Percentiles rank a stretch among this genome's conserved stretches.
These are phyloP conservation scores for Strigamia crassipes DNA, from an alignment of 2,888 invertebrate species.

Conservation along the genomic window DNA sequence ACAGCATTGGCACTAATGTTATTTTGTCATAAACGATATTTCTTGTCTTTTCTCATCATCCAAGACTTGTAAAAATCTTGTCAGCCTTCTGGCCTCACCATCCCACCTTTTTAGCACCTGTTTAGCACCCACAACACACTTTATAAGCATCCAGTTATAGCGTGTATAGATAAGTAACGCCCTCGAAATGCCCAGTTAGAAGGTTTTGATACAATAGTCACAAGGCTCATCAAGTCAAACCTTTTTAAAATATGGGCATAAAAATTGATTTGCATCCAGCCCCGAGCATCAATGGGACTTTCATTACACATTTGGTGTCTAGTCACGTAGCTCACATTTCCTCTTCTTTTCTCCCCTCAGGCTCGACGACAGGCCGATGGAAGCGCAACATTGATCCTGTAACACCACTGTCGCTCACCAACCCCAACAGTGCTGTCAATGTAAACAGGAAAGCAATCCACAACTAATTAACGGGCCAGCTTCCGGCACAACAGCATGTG, in stretches of 20 bases:
- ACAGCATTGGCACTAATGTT: too few relatives aligned
- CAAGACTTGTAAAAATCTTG: too few relatives aligned
- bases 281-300: constrained; percentile 29
- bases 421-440: not conserved
- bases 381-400: constrained; percentile 36
- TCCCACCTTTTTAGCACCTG: not conserved
- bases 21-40: too few relatives aligned
- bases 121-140: not conserved
- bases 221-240: not conserved
- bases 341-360: constrained; percentile 33
- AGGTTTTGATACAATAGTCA: not conserved
- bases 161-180: not conserved
- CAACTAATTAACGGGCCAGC: not conserved
- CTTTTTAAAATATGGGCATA: constrained; percentile 24
- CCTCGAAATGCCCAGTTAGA: constrained; percentile 8
- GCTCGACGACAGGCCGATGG: constrained; percentile 37
- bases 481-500: constrained; percentile 24
- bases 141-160: not conserved
- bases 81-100: not conserved
- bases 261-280: constrained; percentile 39
- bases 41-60: too few relatives aligned
- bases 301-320: constrained; percentile 38
- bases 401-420: constrained; percentile 29
- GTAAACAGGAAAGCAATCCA: constrained; percentile 38
- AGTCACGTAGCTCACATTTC: constrained; percentile 38